Evolutionary conservation across 2,113 vertebrate genomes (phyloP).

Genomic region (Xyrauchen texanus): DNA sequence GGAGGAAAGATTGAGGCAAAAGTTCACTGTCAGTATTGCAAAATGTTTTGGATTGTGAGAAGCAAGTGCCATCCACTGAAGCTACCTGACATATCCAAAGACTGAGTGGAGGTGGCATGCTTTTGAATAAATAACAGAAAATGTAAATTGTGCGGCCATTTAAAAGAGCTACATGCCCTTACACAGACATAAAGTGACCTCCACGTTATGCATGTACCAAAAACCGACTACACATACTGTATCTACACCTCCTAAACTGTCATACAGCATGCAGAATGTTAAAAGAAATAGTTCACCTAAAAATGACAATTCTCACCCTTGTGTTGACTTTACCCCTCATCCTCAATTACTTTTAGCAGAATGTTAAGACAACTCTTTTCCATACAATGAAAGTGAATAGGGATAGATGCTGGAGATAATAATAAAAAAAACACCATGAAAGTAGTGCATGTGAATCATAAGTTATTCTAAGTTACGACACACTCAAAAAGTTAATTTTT

Average conservation of each 20-base stretch:
- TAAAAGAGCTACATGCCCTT: slow-evolving; percentile 26
- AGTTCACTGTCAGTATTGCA: not conserved
- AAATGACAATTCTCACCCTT: no score
- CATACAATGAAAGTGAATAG: no score
- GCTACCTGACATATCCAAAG: slow-evolving; percentile 10
- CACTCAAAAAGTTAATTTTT: no score
- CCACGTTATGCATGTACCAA: not conserved
- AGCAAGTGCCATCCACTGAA: slow-evolving; percentile 11
- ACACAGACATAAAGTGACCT: slow-evolving; percentile 21
- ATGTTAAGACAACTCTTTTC: no score
- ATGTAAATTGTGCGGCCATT: not conserved
- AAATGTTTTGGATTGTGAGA: slow-evolving; percentile 29
- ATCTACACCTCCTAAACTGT: slow-evolving; percentile 28
- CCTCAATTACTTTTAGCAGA: no score
- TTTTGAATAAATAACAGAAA: slow-evolving; percentile 13
- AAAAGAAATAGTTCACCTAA: no score
- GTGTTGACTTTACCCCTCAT: no score
- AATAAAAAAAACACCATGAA: no score
- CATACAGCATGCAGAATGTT: not conserved
- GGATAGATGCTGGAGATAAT: no score
- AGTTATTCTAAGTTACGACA: no score
- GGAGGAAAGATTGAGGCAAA: slow-evolving; percentile 29
- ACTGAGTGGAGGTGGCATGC: slow-evolving; percentile 34
- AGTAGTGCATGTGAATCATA: no score
- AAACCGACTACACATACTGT: slow-evolving; percentile 20